Percentiles rank a stretch among this genome's conserved stretches.
These are phyloP conservation scores for Epinephelus lanceolatus DNA, from an alignment of 2,113 vertebrate species.

Conservation along the genomic window DNA sequence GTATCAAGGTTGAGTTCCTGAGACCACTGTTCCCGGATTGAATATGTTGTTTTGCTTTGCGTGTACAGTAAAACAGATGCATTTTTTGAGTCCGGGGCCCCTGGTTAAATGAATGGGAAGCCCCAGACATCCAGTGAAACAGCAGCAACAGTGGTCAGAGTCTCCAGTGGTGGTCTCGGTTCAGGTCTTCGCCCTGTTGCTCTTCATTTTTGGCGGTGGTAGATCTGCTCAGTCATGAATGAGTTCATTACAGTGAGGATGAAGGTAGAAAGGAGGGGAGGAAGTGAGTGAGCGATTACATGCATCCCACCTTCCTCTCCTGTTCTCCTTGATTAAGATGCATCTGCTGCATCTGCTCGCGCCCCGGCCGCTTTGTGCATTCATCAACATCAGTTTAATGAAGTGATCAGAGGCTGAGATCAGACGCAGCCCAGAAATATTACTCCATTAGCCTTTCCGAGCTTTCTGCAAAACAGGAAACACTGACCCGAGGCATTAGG, in stretches of 20 bases:
- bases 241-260: constrained; percentile 55
- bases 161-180: not conserved
- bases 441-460: constrained; percentile 70
- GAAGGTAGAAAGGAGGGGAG: constrained; percentile 35
- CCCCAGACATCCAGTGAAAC: not conserved
- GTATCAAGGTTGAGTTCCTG: no score
- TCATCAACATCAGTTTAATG: constrained; percentile 79
- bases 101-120: not conserved
- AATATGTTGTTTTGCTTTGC: no score
- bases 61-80: not conserved
- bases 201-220: constrained; percentile 12
- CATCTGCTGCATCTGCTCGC: constrained; percentile 56
- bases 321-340: constrained; percentile 71
- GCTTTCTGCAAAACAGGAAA: constrained; percentile 61
- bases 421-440: constrained; percentile 71
- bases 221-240: constrained; percentile 60
- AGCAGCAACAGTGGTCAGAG: no score
- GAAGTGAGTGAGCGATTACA: constrained; percentile 66
- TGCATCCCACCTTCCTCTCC: constrained; percentile 63
- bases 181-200: constrained; percentile 16
- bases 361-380: constrained; percentile 61
- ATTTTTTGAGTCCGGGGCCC: not conserved
- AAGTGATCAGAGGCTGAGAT: constrained; percentile 80
- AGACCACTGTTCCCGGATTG: no score
- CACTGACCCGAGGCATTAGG: constrained; percentile 53